Evolutionary conservation across 2,888 invertebrate species (phyloP).

Genomic region (Dichetophora obliterata): DNA sequence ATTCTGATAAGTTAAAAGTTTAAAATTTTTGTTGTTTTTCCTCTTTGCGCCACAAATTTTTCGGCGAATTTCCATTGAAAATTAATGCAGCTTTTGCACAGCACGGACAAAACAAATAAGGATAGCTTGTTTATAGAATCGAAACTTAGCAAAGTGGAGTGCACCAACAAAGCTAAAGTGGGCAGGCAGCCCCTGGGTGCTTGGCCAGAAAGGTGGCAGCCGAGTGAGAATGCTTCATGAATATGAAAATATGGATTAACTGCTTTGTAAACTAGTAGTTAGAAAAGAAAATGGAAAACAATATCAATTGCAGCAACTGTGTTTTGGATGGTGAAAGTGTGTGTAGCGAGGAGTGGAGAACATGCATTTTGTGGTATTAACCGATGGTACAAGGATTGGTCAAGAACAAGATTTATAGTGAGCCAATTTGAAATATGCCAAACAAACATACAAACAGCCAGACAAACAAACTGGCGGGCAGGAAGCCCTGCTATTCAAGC

Average conservation of each 20-base stretch:
- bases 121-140: too few relatives aligned
- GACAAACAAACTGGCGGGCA: not conserved
- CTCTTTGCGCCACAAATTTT: too few relatives aligned
- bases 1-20: too few relatives aligned
- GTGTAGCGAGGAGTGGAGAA: not conserved
- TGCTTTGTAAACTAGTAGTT: not conserved
- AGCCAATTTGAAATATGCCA: not conserved
- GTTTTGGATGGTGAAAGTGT: not conserved
- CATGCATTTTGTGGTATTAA: too few relatives aligned
- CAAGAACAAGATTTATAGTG: too few relatives aligned
- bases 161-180: not conserved
- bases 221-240: slow-evolving; percentile 12
- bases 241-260: slow-evolving; percentile 22
- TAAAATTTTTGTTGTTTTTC: too few relatives aligned
- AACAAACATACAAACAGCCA: not conserved
- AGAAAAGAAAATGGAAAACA: not conserved
- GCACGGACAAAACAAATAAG: too few relatives aligned
- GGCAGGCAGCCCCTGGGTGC: not conserved
- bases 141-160: too few relatives aligned
- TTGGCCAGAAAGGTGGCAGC: not conserved
- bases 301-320: not conserved
- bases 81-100: too few relatives aligned
- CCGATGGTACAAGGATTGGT: too few relatives aligned
- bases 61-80: too few relatives aligned
- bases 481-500: too few relatives aligned